Base-by-base conservation (phyloP, 2,888 invertebrate species). In the Sesia bembeciformis region DNA sequence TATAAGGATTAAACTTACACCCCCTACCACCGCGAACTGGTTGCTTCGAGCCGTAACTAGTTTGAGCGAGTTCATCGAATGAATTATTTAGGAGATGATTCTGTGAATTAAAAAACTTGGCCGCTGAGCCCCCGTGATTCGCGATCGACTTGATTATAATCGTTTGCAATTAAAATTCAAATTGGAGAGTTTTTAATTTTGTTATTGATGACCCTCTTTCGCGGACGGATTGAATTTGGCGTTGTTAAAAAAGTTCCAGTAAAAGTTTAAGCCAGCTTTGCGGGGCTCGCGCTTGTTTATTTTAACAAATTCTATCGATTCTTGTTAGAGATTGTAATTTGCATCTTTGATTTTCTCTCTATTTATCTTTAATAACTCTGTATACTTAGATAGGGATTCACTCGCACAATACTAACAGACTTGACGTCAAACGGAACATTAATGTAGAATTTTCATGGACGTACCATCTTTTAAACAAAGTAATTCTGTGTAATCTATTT, bases 1-100 rank as follows among this genome's bases (percentile, higher is more conserved):
- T 89, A 88, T 89, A 88, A 88, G 86, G 88, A 89, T 89, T 89
- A 88, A 85, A 86, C 81, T 84, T 83, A 82, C 80, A 80, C 85
- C 79, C 78, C 79, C 68, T 62, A 67, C 68, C 63, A 66, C 68
- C 59, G 56, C 62, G 64, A 62, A 68, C 74, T 67, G 72, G 72
- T 72, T 73, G 64, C 66, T 70, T 71, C 74, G 74, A 69, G 74
- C 71, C 72, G 60, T 58, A 73, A 77, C 81, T 81, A 83, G 81
- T 80, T 78, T 64, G 67, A 67, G 70, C 70, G 71, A 78, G 76
- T 78, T 79, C 76, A 67, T 62, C 63, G 69, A 74, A 81, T 81
- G 79, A 83, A 84, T 83, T 82, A 84, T 83, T 81, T 81, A 81
- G 77, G 66, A 78, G 78, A 78, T 78, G 77, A 76, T 76, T 76